Percentiles rank a stretch among this genome's conserved stretches.
phyloP scores from a whole-genome alignment of 2,797 vertebrate genomes.

The Psittacula echo region DNA sequence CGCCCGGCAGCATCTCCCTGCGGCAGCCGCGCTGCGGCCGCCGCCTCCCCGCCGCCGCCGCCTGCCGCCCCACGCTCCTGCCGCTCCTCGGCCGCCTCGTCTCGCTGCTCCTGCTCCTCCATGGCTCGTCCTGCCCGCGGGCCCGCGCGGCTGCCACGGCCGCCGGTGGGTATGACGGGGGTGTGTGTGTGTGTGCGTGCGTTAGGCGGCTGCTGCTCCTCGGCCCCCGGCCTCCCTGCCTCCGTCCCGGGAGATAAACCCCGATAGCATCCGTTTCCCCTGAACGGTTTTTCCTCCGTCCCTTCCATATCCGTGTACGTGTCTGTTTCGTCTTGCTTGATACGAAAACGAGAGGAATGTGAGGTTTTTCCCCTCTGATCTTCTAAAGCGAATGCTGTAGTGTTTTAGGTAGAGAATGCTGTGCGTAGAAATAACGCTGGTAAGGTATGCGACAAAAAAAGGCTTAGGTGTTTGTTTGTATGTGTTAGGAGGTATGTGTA shows the following conservation, averaged over 20 bases:
- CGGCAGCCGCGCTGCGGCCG: slow-evolving; percentile 59
- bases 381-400: not conserved
- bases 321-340: not conserved
- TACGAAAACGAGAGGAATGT: not conserved
- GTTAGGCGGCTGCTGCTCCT: not conserved
- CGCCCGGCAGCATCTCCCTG: slow-evolving; percentile 73
- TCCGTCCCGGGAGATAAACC: not conserved
- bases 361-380: not conserved
- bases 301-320: not conserved
- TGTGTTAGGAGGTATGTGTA: not conserved
- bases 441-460: slow-evolving; percentile 22
- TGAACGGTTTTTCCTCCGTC: not conserved
- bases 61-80: not conserved
- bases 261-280: not conserved
- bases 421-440: not conserved
- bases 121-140: slow-evolving; percentile 58
- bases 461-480: not conserved
- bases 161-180: slow-evolving; percentile 83
- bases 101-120: slow-evolving; percentile 67
- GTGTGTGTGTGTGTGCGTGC: not conserved
- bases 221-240: not conserved
- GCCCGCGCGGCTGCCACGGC: slow-evolving; percentile 60
- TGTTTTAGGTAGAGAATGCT: not conserved
- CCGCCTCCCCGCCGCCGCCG: slow-evolving; percentile 12
- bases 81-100: slow-evolving; percentile 64